Evolutionary conservation across 2,888 invertebrate species (phyloP), one percentile per base, ranked within the genome.

Genomic region (Dasypolia templi): DNA sequence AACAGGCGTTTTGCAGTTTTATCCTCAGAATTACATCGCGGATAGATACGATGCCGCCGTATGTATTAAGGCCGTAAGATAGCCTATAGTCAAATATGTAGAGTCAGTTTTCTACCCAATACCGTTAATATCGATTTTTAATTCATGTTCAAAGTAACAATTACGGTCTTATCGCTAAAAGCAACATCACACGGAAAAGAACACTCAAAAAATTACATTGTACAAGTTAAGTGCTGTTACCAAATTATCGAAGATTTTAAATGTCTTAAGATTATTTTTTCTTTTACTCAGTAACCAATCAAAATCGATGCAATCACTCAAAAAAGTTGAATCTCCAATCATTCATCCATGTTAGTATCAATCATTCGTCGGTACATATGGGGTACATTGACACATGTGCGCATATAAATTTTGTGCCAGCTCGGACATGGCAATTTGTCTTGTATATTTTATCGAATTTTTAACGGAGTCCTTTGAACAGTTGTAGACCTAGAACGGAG

Each of bases 351-450:
- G 77, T 82, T 66, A 49, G 26, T 67, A 82, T 77, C 78, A 59
- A 80, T 82, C 79, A 71, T 72, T 77, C 58, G 70, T 80, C 72
- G 82, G 51, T 82, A 35, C 35, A 0, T 35, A 42, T 55, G 26
- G 58, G 73, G 49, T 51, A 82, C 65, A 64, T 55, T 70, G 82
- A 82, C 77, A 82, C 78, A 86, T 86, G 72, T 77, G 82, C 71
- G 65, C 70, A 56, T 73, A 72, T 73, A 71, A 66, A 80, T 71
- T 80, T 76, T 67, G 69, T 67, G 67, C 66, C 66, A 84, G 73
- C 72, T 76, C 70, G 72, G 77, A 85, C 84, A 85, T 77, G 77
- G 77, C 84, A 79, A 87, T 89, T 87, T 86, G 87, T 86, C 82
- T 79, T 84, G 80, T 80, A 87, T 55, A 77, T 65, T 49, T 80